Evolutionary conservation across 1,140 invertebrate species (phyloP).

Genomic region (Bombyx mandarina): DNA sequence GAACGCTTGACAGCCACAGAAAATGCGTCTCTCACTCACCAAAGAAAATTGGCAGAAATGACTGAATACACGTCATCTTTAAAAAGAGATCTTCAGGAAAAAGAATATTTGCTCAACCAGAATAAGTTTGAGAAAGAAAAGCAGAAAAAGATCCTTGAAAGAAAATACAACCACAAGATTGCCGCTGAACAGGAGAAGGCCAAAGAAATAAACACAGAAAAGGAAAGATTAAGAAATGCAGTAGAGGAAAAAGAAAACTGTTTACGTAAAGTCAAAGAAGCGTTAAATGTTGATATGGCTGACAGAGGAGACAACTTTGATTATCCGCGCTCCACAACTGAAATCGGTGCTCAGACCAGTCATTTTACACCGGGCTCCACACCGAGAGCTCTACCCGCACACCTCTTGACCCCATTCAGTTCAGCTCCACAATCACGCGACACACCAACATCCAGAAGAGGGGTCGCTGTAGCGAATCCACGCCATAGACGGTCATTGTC

Average conservation of each 20-base stretch:
- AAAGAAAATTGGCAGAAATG: slow-evolving; percentile 69
- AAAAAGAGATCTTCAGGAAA: slow-evolving; percentile 73
- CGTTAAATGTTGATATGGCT: slow-evolving; percentile 27
- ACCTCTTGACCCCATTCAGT: slow-evolving; percentile 57
- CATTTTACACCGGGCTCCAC: slow-evolving; percentile 58
- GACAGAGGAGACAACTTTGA: slow-evolving; percentile 31
- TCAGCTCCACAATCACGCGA: slow-evolving; percentile 38
- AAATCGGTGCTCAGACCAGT: slow-evolving; percentile 47
- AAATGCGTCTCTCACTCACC: slow-evolving; percentile 64
- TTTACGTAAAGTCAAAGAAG: slow-evolving; percentile 51
- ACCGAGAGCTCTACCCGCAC: slow-evolving; percentile 53
- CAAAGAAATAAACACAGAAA: slow-evolving; percentile 77
- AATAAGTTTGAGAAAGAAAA: slow-evolving; percentile 82
- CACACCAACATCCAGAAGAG: slow-evolving; percentile 54
- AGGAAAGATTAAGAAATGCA: slow-evolving; percentile 73
- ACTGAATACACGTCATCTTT: slow-evolving; percentile 51
- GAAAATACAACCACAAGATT: slow-evolving; percentile 79
- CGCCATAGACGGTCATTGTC: slow-evolving; percentile 85
- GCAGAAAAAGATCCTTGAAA: slow-evolving; percentile 73
- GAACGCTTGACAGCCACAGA: slow-evolving; percentile 72
- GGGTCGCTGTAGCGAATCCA: slow-evolving; percentile 77
- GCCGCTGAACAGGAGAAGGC: slow-evolving; percentile 80
- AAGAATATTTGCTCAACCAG: slow-evolving; percentile 79
- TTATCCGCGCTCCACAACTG: slow-evolving; percentile 24
- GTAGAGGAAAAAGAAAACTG: slow-evolving; percentile 72